These are phyloP conservation scores for Prostheceraeus crozeri DNA, from an alignment of 2,888 invertebrate species.

Conservation along the genomic window DNA sequence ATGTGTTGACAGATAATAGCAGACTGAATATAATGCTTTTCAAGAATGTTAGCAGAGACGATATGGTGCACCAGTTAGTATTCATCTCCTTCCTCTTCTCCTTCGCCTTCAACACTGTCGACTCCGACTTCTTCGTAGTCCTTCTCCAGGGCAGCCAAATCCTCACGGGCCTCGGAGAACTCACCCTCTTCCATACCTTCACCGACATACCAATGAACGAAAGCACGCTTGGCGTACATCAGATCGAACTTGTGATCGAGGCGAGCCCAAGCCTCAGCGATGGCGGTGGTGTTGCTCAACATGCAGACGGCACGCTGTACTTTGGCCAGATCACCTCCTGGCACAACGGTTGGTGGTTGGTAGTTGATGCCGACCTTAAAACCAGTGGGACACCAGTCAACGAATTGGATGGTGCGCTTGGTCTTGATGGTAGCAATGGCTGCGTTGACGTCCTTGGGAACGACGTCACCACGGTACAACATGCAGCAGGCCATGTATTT, in stretches of 20 bases:
- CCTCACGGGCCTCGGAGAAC: constrained; percentile 79
- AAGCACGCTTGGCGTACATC: constrained; percentile 48
- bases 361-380: constrained; percentile 62
- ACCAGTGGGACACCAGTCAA: constrained; percentile 73
- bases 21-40: too few species aligned
- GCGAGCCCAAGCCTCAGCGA: constrained; percentile 58
- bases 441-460: constrained; percentile 48
- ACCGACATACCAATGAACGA: constrained; percentile 58
- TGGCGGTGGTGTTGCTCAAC: constrained; percentile 58
- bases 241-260: constrained; percentile 50
- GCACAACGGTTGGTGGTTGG: constrained; percentile 59
- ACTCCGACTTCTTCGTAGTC: constrained; percentile 59
- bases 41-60: too few species aligned
- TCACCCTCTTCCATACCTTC: constrained; percentile 64
- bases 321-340: constrained; percentile 69
- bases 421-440: constrained; percentile 72
- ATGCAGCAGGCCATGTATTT: constrained; percentile 44
- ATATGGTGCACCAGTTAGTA: too few species aligned
- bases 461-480: constrained; percentile 43
- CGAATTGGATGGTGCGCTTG: constrained; percentile 71
- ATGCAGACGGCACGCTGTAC: constrained; percentile 59
- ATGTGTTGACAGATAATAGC: too few species aligned
- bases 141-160: constrained; percentile 61
- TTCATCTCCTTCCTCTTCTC: constrained; percentile 40
- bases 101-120: constrained; percentile 57